Evolutionary conservation across 2,888 invertebrate species (phyloP), one percentile per base, ranked within the genome.

Genomic region (Dioctria linearis): DNA sequence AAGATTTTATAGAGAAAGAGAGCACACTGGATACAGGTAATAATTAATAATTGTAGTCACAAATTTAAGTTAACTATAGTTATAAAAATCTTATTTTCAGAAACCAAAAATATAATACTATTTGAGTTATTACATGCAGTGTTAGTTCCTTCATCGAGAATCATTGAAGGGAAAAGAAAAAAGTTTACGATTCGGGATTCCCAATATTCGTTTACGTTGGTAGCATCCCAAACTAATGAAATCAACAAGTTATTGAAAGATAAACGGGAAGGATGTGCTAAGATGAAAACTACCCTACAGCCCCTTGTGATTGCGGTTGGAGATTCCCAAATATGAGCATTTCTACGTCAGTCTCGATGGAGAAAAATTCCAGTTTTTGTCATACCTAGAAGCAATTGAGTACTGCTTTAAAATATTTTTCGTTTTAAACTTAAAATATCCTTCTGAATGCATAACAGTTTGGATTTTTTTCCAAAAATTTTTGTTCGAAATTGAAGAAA

Each of bases 181-280:
- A 75, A 75, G 59, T 75, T 57, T n/a, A 75, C 39, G 5, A 75
- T 75, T 43, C 40, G 57, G 57, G 73, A 75, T 11, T 59, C 73
- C 3, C 73, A 75, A 42, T 5, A 43, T 13, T 37, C 73, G 39
- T 75, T 75, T 43, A 54, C 54, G 9, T 0, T 75, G n/a, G 3
- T 42, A 11, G 57, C 43, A 3, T 13, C 9, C 4, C 57, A 37
- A 59, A n/a, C 11, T 4, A 43, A 42, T 13, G 43, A 75, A 13
- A 46, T 75, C 2, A n/a, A 40, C 40, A 54, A 37, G 11, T 42
- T n/a, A 40, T 4, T 75, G 9, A 8, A n/a, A 8, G 57, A 75
- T 59, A 75, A 57, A 57, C 40, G 43, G 4, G 3, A 40, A 4
- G 57, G 40, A 6, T 75, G 43, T 75, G 6, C 13, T 6, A 42